These are phyloP conservation scores for Nibea coibor DNA, from an alignment of 2,113 vertebrate genomes.

Conservation along the genomic window DNA sequence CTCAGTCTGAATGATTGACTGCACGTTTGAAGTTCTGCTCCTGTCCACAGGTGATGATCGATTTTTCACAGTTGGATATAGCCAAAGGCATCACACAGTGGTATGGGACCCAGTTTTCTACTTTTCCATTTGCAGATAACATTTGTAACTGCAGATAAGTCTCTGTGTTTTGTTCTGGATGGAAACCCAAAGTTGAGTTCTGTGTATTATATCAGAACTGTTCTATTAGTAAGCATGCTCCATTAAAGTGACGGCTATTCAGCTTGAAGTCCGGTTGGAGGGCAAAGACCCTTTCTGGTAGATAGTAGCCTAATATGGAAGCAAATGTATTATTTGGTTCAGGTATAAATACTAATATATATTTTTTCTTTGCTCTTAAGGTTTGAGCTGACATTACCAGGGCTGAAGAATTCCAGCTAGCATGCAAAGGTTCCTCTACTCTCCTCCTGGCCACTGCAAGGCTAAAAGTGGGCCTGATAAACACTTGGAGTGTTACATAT, in stretches of 20 bases:
- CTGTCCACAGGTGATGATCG: slow-evolving; percentile 86
- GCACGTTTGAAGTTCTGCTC: neutral
- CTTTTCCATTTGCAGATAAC: slow-evolving; percentile 6
- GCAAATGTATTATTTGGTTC: neutral
- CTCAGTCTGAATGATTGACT: neutral
- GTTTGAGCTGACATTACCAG: slow-evolving; percentile 81
- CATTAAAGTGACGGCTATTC: neutral
- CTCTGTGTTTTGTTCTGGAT: neutral
- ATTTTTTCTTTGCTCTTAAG: slow-evolving; percentile 51
- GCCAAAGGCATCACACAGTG: slow-evolving; percentile 88
- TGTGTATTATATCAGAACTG: neutral
- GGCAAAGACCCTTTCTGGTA: neutral
- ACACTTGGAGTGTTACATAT: neutral
- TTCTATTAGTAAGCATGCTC: too few relatives aligned
- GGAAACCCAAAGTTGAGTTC: neutral
- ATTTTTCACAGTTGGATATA: slow-evolving; percentile 90
- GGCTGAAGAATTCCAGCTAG: slow-evolving; percentile 69
- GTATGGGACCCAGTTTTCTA: slow-evolving; percentile 74
- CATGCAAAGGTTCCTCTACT: neutral
- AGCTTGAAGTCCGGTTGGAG: neutral
- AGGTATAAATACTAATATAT: neutral
- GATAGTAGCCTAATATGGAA: neutral
- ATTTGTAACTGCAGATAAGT: neutral
- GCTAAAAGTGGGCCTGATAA: neutral
- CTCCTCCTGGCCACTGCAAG: neutral